A percentile compares a stretch with the other conserved stretches of the same genome.
phyloP scores from a whole-genome alignment of 53 echinoderm and acorn worm genomes.

The Zoroaster sp. region DNA sequence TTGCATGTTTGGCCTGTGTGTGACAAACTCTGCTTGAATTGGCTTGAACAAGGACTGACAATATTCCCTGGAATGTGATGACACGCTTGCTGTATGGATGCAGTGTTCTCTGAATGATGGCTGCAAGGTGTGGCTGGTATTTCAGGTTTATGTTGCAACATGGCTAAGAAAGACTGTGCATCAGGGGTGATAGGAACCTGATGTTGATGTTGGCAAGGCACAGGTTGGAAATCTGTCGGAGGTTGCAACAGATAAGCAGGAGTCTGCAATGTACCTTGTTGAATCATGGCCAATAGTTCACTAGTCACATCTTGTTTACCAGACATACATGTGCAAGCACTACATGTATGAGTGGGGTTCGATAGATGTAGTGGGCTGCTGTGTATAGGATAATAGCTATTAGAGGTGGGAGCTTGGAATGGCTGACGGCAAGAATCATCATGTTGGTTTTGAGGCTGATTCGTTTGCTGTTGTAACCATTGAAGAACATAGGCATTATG shows the following conservation, averaged over 20 bases:
- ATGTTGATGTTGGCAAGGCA: neutral
- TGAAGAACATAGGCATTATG: constrained; percentile 44
- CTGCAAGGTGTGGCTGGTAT: constrained; percentile 12
- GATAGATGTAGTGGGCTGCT: constrained; percentile 28
- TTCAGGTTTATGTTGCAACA: constrained; percentile 62
- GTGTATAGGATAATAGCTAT: neutral
- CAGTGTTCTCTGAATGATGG: neutral
- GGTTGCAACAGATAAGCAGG: neutral
- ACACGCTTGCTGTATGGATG: neutral
- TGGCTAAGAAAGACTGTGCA: constrained; percentile 64
- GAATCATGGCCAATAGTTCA: constrained; percentile 31
- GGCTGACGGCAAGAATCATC: neutral
- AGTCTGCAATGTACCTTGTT: constrained; percentile 20
- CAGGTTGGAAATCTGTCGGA: constrained; percentile 1
- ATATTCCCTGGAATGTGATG: neutral
- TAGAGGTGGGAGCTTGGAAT: neutral
- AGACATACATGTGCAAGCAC: neutral
- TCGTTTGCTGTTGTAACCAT: constrained; percentile 42
- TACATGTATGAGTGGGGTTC: neutral
- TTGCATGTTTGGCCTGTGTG: neutral
- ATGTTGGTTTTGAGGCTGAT: neutral
- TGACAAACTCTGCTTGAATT: neutral
- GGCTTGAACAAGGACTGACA: neutral
- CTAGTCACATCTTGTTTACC: constrained; percentile 1
- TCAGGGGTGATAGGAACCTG: constrained; percentile 36